Evolutionary conservation across 2,113 vertebrate genomes (phyloP).

Genomic region (Pygoscelis antarcticus): DNA sequence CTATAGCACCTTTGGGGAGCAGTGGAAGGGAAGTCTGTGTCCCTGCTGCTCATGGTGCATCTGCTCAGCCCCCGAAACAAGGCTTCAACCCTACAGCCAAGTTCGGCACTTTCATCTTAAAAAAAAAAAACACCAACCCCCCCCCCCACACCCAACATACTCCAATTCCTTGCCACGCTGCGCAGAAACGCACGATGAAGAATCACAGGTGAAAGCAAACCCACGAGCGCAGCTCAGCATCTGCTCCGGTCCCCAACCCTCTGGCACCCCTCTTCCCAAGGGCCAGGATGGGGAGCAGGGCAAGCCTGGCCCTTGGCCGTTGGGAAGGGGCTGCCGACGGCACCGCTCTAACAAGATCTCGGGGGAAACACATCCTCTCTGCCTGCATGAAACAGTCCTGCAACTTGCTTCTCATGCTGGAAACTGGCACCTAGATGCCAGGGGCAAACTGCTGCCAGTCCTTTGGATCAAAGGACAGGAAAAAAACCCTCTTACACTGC

Average conservation of each 20-base stretch:
- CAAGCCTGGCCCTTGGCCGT: not conserved
- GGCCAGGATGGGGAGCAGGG: not conserved
- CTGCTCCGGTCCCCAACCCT: not conserved
- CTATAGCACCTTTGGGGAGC: not conserved
- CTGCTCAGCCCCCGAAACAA: not conserved
- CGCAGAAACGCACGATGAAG: not conserved
- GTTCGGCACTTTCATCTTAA: not conserved
- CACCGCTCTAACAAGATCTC: not conserved
- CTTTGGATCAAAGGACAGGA: not conserved
- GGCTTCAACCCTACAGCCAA: not conserved
- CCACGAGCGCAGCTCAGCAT: fast-evolving
- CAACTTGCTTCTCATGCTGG: not conserved
- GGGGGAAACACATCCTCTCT: not conserved
- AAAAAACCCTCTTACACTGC: not conserved
- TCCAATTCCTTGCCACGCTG: not conserved
- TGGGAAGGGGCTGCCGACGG: not conserved
- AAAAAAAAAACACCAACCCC: no score
- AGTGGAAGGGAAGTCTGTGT: not conserved
- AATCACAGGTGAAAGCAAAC: not conserved
- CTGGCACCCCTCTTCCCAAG: not conserved
- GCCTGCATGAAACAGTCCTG: not conserved
- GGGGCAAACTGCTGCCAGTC: not conserved
- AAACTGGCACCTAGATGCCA: not conserved
- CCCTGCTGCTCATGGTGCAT: no score
- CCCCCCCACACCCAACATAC: no score